A percentile compares a stretch with the other conserved stretches of the same genome.
Evolutionary conservation across 2,113 vertebrate species (phyloP).

Genomic region (Nanger granti): DNA sequence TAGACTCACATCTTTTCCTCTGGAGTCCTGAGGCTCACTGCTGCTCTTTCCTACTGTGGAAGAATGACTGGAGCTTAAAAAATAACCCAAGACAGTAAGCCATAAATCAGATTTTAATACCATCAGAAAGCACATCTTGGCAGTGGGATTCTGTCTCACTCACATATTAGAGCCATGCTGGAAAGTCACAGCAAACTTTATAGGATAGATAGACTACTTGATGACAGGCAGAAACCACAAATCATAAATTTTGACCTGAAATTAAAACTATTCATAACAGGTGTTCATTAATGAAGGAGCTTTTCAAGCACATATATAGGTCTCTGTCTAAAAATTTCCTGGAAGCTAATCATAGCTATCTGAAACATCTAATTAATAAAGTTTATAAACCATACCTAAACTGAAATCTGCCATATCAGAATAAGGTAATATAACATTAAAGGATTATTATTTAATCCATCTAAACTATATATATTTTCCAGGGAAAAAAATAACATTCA

Average conservation of each 20-base stretch:
- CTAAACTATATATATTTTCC: neutral
- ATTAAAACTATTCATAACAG: conserved; percentile 9
- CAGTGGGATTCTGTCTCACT: neutral
- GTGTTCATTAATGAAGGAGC: neutral
- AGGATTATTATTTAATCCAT: neutral
- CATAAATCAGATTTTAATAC: neutral
- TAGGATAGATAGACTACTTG: neutral
- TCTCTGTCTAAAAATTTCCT: neutral
- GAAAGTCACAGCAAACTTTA: neutral
- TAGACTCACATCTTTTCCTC: neutral
- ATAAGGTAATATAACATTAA: conserved; percentile 28
- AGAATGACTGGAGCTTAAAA: neutral
- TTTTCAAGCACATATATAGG: neutral
- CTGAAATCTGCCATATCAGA: neutral
- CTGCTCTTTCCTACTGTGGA: neutral
- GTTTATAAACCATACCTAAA: neutral
- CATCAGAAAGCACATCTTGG: neutral
- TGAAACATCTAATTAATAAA: conserved; percentile 18
- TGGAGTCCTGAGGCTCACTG: neutral
- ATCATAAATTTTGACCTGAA: neutral
- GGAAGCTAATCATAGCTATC: conserved; percentile 7
- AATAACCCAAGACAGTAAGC: neutral
- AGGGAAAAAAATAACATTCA: conserved; percentile 16
- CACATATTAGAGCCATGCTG: neutral
- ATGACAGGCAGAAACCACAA: neutral